phyloP scores from a whole-genome alignment of 2,113 vertebrate species.

The Rutilus rutilus region DNA sequence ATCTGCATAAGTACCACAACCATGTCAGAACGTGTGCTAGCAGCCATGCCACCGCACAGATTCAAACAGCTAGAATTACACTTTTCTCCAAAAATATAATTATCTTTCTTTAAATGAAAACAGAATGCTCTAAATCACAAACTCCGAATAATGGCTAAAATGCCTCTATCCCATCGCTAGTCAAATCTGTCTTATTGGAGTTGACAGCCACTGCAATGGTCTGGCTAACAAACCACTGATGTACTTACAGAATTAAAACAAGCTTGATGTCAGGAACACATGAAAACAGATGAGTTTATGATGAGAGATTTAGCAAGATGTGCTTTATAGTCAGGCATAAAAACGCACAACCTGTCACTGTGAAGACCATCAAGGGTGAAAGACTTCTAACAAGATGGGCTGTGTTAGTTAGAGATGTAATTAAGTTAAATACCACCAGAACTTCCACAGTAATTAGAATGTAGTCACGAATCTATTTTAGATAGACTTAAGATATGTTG shows the following conservation, averaged over 20 bases:
- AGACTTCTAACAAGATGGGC: slow-evolving; percentile 8
- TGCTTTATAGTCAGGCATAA: neutral
- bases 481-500: neutral
- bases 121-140: neutral
- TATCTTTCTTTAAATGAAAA: neutral
- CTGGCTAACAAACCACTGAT: neutral
- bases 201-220: neutral
- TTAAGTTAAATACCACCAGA: slow-evolving; percentile 3
- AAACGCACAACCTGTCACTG: neutral
- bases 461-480: neutral
- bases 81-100: neutral
- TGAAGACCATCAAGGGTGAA: slow-evolving; percentile 12
- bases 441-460: slow-evolving; percentile 7
- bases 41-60: neutral
- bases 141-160: neutral
- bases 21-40: neutral
- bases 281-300: neutral
- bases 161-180: neutral
- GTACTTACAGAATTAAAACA: neutral
- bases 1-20: neutral
- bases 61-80: neutral
- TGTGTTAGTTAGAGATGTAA: slow-evolving; percentile 2
- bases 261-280: neutral
- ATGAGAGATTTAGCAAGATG: slow-evolving; percentile 4
- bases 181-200: neutral